Evolutionary conservation across 2,113 vertebrate species (phyloP).

Genomic region (Zosterops lateralis): DNA sequence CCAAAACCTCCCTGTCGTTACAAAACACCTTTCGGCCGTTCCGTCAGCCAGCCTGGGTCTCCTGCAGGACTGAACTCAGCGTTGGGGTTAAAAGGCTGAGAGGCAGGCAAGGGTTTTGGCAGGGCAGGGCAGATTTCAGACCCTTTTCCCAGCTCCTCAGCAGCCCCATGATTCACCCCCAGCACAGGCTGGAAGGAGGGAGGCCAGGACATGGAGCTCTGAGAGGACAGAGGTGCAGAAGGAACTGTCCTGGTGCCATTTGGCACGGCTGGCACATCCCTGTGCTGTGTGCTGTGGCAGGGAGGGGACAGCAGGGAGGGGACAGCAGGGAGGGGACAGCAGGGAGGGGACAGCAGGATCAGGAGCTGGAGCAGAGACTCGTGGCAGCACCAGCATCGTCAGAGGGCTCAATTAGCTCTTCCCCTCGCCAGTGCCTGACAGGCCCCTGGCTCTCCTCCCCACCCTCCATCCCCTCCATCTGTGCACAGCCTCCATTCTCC

Average conservation of each 20-base stretch:
- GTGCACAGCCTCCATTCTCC: not conserved
- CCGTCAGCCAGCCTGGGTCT: not conserved
- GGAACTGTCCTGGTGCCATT: not conserved
- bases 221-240: not conserved
- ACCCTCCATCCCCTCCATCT: constrained; percentile 1
- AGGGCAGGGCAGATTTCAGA: not conserved
- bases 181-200: not conserved
- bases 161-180: not conserved
- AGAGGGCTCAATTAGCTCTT: not conserved
- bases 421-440: not conserved
- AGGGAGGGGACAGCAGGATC: not conserved
- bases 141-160: accelerated
- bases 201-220: accelerated
- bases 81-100: not conserved
- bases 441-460: not conserved
- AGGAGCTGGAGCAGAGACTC: not conserved
- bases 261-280: not conserved
- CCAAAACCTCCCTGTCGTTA: not conserved
- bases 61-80: not conserved
- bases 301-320: not conserved
- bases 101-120: not conserved
- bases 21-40: not conserved
- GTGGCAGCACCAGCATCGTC: not conserved
- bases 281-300: accelerated
- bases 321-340: not conserved